Evolutionary conservation across 2,113 vertebrate species (phyloP).

Genomic region (Stegostoma tigrinum): DNA sequence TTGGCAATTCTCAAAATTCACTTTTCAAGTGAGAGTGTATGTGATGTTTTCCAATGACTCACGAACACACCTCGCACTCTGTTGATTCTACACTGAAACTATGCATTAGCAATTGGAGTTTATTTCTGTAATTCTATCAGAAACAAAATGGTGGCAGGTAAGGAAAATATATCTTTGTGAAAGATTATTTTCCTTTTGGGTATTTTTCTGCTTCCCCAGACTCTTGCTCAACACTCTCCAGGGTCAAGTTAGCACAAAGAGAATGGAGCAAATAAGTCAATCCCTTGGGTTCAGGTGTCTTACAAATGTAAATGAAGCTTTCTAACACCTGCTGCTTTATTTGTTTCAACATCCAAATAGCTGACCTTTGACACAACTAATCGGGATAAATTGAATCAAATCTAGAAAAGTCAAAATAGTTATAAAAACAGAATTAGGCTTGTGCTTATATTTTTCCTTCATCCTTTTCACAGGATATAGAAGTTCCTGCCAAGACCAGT

Average conservation of each 20-base stretch:
- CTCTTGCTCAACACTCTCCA: neutral
- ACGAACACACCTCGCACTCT: neutral
- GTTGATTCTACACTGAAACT: neutral
- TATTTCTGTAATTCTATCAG: neutral
- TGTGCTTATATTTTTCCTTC: neutral
- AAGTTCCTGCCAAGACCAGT: too few relatives aligned
- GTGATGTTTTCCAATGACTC: neutral
- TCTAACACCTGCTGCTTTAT: neutral
- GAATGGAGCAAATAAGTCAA: neutral
- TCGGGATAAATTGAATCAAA: neutral
- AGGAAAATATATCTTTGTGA: neutral
- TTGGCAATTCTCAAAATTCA: neutral
- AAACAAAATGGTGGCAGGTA: neutral
- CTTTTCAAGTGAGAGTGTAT: neutral
- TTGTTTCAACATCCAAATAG: slow-evolving; percentile 4
- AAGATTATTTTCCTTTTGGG: neutral
- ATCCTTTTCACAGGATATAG: too few relatives aligned
- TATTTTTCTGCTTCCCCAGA: neutral
- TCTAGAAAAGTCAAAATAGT: neutral
- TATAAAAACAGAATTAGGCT: neutral
- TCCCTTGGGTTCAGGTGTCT: neutral
- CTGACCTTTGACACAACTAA: too few relatives aligned
- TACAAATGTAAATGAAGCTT: neutral
- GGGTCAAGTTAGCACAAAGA: neutral
- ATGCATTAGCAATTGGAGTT: neutral